phyloP scores from a whole-genome alignment of 2,113 vertebrate species.

The Lampris incognitus region DNA sequence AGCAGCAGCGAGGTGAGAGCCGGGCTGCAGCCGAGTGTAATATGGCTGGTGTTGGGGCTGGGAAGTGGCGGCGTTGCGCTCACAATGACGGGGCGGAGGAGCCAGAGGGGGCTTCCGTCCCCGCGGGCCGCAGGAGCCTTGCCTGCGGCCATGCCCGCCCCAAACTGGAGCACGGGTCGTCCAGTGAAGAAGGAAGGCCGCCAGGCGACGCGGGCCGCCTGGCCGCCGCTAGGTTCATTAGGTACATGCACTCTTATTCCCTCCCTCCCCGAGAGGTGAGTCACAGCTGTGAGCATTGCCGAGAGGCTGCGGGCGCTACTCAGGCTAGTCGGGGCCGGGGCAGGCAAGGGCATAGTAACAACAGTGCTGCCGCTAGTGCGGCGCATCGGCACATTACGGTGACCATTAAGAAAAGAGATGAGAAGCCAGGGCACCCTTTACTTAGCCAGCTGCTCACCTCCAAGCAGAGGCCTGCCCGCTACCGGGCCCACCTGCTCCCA shows the following conservation, averaged over 20 bases:
- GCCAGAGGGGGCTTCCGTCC: slow-evolving; percentile 74
- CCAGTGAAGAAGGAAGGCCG: slow-evolving; percentile 84
- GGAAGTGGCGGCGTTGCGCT: slow-evolving; percentile 76
- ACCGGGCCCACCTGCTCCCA: slow-evolving; percentile 57
- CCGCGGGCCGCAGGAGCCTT: slow-evolving; percentile 77
- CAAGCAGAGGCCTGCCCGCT: slow-evolving; percentile 72
- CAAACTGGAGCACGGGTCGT: slow-evolving; percentile 75
- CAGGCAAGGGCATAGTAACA: slow-evolving; percentile 69
- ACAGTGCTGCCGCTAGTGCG: slow-evolving; percentile 41
- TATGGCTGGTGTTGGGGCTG: slow-evolving; percentile 68
- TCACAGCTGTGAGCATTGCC: slow-evolving; percentile 86
- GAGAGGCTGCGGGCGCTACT: slow-evolving; percentile 81
- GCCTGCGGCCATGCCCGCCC: slow-evolving; percentile 77
- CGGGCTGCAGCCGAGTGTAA: slow-evolving; percentile 70
- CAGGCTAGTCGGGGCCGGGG: slow-evolving; percentile 75
- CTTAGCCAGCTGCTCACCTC: slow-evolving; percentile 84
- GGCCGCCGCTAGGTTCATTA: slow-evolving; percentile 87
- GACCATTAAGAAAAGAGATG: slow-evolving; percentile 78
- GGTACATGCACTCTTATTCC: slow-evolving; percentile 89
- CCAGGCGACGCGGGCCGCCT: slow-evolving; percentile 81
- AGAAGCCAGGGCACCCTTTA: slow-evolving; percentile 79
- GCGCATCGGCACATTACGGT: slow-evolving; percentile 72
- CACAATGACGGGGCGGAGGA: slow-evolving; percentile 76
- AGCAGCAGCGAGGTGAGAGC: slow-evolving; percentile 95
- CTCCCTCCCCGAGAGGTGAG: slow-evolving; percentile 85